phyloP scores from a whole-genome alignment of 2,888 invertebrate species.

The Asteroscopus sphinx region DNA sequence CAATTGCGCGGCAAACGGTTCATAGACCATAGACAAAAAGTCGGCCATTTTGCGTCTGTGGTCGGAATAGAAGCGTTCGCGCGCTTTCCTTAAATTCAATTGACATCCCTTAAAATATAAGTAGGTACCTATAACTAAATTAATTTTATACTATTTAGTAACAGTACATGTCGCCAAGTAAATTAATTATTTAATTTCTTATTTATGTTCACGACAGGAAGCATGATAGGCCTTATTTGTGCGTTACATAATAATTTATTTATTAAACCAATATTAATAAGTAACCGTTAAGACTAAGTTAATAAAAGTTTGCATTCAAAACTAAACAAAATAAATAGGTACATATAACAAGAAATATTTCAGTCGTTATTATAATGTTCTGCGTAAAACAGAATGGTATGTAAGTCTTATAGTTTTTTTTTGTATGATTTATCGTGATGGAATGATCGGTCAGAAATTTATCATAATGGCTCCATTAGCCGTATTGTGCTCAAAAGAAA shows the following conservation, averaged over 20 bases:
- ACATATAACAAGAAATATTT: slow-evolving; percentile 4
- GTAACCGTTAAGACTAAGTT: slow-evolving; percentile 6
- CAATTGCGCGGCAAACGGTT: slow-evolving; percentile 72
- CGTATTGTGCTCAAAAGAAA: neutral
- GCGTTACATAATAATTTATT: slow-evolving; percentile 55
- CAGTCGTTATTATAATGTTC: slow-evolving; percentile 24
- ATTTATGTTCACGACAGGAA: slow-evolving; percentile 49
- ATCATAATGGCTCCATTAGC: slow-evolving; percentile 1
- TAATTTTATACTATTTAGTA: slow-evolving; percentile 66
- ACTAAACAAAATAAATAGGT: slow-evolving; percentile 14
- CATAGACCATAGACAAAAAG: slow-evolving; percentile 65
- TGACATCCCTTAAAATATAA: slow-evolving; percentile 84
- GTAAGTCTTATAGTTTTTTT: slow-evolving; percentile 15
- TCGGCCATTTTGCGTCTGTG: slow-evolving; percentile 56
- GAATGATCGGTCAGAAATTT: slow-evolving; percentile 7
- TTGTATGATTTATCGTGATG: neutral
- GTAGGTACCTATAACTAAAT: slow-evolving; percentile 79
- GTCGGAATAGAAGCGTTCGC: slow-evolving; percentile 51
- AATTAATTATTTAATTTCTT: slow-evolving; percentile 36
- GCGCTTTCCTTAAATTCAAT: slow-evolving; percentile 76
- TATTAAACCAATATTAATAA: slow-evolving; percentile 17
- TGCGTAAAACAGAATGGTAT: slow-evolving; percentile 7
- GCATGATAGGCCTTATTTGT: slow-evolving; percentile 64
- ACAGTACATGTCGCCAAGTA: slow-evolving; percentile 63
- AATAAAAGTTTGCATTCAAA: slow-evolving; percentile 10